These are phyloP conservation scores for Papilio polyxenes DNA, from an alignment of 1,140 invertebrate genomes.

Conservation along the genomic window DNA sequence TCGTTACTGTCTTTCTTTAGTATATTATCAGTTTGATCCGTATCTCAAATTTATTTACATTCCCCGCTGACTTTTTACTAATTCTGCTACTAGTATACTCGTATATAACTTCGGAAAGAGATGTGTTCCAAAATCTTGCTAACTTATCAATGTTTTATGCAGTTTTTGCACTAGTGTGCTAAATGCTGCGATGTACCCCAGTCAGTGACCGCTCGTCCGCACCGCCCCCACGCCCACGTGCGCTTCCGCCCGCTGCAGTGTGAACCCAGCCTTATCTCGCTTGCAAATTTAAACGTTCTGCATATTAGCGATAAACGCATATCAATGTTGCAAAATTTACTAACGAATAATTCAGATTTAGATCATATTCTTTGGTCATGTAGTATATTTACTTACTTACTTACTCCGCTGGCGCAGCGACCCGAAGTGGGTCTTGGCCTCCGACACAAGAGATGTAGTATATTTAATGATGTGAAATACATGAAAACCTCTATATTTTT, in stretches of 20 bases:
- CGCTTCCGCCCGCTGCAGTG: constrained; percentile 48
- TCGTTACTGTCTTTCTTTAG: too few species aligned
- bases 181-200: constrained; percentile 40
- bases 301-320: constrained; percentile 35
- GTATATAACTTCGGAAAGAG: too few species aligned
- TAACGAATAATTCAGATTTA: constrained; percentile 35
- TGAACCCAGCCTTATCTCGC: constrained; percentile 39
- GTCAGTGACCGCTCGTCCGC: constrained; percentile 55
- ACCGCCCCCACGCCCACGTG: constrained; percentile 48
- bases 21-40: not conserved
- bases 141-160: not conserved
- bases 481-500: not conserved
- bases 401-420: too few species aligned
- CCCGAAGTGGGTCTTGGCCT: too few species aligned
- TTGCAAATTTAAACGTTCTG: constrained; percentile 40
- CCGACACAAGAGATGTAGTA: too few species aligned
- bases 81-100: not conserved
- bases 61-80: not conserved
- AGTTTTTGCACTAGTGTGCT: not conserved
- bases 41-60: not conserved
- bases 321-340: constrained; percentile 42
- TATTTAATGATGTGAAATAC: too few species aligned
- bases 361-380: not conserved
- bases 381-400: too few species aligned
- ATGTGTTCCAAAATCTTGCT: not conserved